These are phyloP conservation scores for Collichthys lucidus DNA, from an alignment of 2,113 vertebrate species.

Conservation along the genomic window DNA sequence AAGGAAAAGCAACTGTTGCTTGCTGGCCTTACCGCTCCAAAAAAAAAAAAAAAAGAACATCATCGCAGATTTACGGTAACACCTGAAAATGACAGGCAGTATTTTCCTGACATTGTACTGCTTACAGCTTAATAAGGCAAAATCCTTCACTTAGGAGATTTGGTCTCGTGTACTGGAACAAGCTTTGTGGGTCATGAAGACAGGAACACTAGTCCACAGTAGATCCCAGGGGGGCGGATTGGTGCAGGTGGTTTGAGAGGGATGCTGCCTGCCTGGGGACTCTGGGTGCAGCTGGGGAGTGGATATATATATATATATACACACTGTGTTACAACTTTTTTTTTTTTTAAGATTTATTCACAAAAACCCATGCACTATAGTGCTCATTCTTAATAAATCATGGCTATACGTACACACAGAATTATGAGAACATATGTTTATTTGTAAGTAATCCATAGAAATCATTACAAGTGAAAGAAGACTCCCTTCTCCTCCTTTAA, in stretches of 20 bases:
- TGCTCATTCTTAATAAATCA: too few species aligned
- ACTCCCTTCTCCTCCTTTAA: too few species aligned
- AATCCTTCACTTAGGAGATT: background rate
- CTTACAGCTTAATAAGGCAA: background rate
- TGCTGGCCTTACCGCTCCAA: background rate
- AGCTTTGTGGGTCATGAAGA: conserved; percentile 1
- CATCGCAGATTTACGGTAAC: background rate
- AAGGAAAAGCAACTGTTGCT: conserved; percentile 16
- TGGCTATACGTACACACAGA: background rate
- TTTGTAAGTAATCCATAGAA: conserved; percentile 1
- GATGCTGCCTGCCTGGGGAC: background rate
- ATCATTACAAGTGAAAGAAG: background rate
- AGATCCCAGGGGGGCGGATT: background rate
- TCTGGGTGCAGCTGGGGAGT: background rate
- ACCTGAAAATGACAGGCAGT: background rate
- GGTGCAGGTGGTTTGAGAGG: background rate
- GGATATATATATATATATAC: background rate
- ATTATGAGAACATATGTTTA: background rate
- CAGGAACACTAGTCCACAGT: background rate
- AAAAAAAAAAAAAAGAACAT: background rate
- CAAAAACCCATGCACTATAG: background rate
- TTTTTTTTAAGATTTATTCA: background rate
- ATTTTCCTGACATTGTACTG: background rate
- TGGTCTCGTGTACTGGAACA: background rate
- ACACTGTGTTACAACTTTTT: background rate